These are phyloP conservation scores for Acipenser transmontanus DNA, from an alignment of 2,797 vertebrate genomes.

Conservation along the genomic window DNA sequence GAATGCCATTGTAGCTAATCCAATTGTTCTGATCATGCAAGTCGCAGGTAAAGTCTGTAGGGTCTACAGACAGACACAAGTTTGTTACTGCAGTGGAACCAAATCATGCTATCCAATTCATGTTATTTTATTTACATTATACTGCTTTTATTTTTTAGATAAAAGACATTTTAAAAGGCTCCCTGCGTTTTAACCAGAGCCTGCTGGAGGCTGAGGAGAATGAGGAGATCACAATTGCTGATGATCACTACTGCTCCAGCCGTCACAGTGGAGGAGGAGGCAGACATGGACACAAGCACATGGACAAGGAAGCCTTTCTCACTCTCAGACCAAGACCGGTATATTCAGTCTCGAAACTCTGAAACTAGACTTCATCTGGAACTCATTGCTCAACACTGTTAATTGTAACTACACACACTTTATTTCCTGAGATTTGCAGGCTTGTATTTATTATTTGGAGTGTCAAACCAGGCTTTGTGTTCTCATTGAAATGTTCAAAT, in stretches of 20 bases:
- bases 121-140: no score
- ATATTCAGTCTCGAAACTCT: background rate
- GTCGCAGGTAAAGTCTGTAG: no score
- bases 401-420: background rate
- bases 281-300: slow-evolving; percentile 21
- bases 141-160: slow-evolving; percentile 56
- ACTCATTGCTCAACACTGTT: background rate
- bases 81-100: no score
- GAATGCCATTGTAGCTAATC: no score
- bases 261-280: slow-evolving; percentile 35
- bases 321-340: slow-evolving; percentile 21
- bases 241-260: slow-evolving; percentile 86
- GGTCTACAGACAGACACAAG: no score
- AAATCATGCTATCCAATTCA: no score
- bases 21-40: no score
- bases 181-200: slow-evolving; percentile 94
- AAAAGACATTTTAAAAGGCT: slow-evolving; percentile 95
- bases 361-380: no score
- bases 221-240: slow-evolving; percentile 88
- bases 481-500: no score
- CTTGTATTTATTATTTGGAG: no score
- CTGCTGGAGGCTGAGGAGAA: slow-evolving; percentile 92
- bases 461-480: no score
- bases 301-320: slow-evolving; percentile 23
- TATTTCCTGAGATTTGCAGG: no score